These are phyloP conservation scores for Eubasilissa regina DNA, from an alignment of 1,140 invertebrate genomes.

Conservation along the genomic window DNA sequence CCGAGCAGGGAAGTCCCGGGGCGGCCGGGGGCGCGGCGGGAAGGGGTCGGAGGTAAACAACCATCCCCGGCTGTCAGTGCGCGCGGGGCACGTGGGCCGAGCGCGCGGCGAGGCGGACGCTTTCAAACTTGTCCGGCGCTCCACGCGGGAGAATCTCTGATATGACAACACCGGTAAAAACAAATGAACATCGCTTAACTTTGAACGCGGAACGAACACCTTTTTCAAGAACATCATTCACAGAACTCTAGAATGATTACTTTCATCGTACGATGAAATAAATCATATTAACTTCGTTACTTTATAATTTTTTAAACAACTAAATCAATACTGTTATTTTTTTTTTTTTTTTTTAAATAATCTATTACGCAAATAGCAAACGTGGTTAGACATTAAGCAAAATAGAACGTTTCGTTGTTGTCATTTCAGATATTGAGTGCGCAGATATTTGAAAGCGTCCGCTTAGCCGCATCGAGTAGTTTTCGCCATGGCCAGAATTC, in stretches of 20 bases:
- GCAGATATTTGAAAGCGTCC: slow-evolving; percentile 56
- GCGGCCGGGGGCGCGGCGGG: not conserved
- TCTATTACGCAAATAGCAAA: no score
- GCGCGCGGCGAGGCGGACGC: slow-evolving; percentile 50
- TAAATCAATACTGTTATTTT: no score
- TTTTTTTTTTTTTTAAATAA: no score
- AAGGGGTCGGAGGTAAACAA: slow-evolving; percentile 49
- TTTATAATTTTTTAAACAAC: no score
- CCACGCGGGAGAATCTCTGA: slow-evolving; percentile 7
- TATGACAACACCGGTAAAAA: not conserved
- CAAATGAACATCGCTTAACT: not conserved
- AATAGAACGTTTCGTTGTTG: slow-evolving; percentile 18
- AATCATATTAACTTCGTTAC: no score
- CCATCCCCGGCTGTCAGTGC: slow-evolving; percentile 50
- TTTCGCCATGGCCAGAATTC: slow-evolving; percentile 47
- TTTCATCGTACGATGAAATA: no score
- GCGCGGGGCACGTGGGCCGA: slow-evolving; percentile 38
- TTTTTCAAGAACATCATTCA: not conserved
- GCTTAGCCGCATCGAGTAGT: slow-evolving; percentile 53
- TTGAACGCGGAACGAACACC: not conserved
- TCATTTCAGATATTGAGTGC: slow-evolving; percentile 12
- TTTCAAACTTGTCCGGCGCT: slow-evolving; percentile 45
- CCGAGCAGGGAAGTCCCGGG: not conserved
- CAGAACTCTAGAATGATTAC: no score
- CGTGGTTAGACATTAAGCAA: slow-evolving; percentile 5